Conservation (phyloP, 92 coral and sea anemone species). For the Nematostella vectensis region DNA sequence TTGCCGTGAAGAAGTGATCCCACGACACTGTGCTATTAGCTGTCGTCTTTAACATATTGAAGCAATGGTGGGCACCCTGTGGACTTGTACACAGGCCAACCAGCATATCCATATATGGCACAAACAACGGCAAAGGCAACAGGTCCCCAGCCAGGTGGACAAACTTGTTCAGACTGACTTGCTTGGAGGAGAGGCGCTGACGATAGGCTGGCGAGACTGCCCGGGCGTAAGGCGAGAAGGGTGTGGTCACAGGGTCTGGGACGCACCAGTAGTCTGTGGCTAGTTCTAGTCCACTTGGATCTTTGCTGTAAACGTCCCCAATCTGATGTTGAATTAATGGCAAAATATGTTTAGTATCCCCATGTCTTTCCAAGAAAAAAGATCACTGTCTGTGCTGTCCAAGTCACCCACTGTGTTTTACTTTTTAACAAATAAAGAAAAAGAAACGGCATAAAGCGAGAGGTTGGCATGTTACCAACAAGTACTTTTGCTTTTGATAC, state of each 20-base stretch:
- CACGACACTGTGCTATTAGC: slow-evolving; percentile 79
- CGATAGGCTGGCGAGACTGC: slow-evolving; percentile 50
- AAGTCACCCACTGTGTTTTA: no score
- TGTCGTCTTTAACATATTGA: slow-evolving; percentile 75
- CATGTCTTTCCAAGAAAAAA: no score
- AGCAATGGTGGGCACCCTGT: slow-evolving; percentile 91
- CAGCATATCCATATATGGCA: slow-evolving; percentile 90
- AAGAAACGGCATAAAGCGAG: no score
- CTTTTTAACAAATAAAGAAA: no score
- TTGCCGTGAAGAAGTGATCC: slow-evolving; percentile 93
- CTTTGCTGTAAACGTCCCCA: slow-evolving; percentile 76
- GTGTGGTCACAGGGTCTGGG: slow-evolving; percentile 51
- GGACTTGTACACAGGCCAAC: slow-evolving; percentile 74
- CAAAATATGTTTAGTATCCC: background rate
- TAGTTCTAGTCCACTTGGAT: slow-evolving; percentile 73
- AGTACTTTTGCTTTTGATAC: no score
- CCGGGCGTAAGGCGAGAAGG: slow-evolving; percentile 44
- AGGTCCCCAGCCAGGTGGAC: slow-evolving; percentile 92
- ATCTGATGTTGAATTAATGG: slow-evolving; percentile 46
- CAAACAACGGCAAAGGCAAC: slow-evolving; percentile 78
- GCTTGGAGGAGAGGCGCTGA: slow-evolving; percentile 74
- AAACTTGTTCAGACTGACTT: slow-evolving; percentile 83
- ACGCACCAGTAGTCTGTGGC: slow-evolving; percentile 90
- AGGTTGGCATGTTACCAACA: no score
- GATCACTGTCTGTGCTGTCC: no score